Conservation (phyloP, 2,888 invertebrate genomes). For the Mycalesis mineus region DNA sequence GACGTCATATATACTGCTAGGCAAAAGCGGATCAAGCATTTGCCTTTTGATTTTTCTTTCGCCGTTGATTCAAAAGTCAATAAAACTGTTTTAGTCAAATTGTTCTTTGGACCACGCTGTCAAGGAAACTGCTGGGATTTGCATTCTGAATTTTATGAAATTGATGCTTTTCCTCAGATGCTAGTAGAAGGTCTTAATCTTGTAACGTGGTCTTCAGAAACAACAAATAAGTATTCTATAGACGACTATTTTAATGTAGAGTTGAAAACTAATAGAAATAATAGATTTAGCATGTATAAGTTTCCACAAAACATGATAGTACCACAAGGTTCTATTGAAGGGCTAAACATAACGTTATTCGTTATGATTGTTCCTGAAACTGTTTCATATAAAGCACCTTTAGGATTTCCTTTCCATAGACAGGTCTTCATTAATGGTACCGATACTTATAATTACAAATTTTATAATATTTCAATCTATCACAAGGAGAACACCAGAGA, state of each 20-base stretch:
- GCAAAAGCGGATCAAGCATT: constrained; percentile 56
- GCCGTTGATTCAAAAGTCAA: constrained; percentile 45
- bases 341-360: constrained; percentile 61
- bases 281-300: constrained; percentile 52
- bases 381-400: constrained; percentile 39
- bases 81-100: constrained; percentile 46
- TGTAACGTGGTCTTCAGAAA: constrained; percentile 51
- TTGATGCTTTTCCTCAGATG: constrained; percentile 47
- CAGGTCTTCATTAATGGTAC: constrained; percentile 38
- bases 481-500: constrained; percentile 45
- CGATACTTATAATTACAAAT: constrained; percentile 52
- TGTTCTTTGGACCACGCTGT: constrained; percentile 65
- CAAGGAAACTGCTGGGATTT: constrained; percentile 47
- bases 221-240: constrained; percentile 44
- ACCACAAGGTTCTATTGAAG: constrained; percentile 55
- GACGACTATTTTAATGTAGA: constrained; percentile 50
- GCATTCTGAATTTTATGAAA: constrained; percentile 52
- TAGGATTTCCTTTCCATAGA: constrained; percentile 69
- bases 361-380: constrained; percentile 43
- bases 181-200: constrained; percentile 51
- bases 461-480: constrained; percentile 56
- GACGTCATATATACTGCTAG: constrained; percentile 44
- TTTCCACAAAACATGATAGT: constrained; percentile 61
- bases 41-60: constrained; percentile 51
- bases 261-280: constrained; percentile 31